Conservation (phyloP, 1,140 invertebrate genomes). For the Neodiprion fabricii region DNA sequence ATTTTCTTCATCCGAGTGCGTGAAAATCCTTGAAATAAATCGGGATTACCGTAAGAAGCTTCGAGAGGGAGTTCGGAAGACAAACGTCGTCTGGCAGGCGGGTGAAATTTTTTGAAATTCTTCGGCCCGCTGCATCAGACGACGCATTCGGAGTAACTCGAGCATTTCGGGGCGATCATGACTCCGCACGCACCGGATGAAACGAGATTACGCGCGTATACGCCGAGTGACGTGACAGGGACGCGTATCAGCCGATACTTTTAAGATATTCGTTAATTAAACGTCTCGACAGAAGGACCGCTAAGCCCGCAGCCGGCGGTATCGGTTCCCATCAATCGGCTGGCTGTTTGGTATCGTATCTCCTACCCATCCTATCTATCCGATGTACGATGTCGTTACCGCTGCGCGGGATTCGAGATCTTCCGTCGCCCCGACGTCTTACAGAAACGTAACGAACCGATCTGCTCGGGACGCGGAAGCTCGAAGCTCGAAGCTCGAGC, state of each 20-base stretch:
- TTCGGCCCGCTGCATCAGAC: no score
- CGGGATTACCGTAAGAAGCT: no score
- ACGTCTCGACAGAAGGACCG: neutral
- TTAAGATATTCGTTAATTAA: slow-evolving; percentile 5
- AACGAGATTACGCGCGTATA: no score
- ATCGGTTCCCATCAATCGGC: neutral
- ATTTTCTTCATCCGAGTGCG: no score
- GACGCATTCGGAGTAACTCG: no score
- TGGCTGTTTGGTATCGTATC: neutral
- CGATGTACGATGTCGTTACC: neutral
- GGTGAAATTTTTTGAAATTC: no score
- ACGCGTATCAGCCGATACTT: neutral
- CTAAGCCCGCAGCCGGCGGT: neutral
- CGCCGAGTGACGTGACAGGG: neutral
- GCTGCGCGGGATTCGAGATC: neutral
- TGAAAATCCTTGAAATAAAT: no score
- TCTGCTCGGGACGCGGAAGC: neutral
- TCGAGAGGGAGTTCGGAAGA: no score
- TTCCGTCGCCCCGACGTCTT: neutral
- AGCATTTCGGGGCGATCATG: no score
- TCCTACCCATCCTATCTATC: neutral
- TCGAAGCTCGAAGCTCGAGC: neutral
- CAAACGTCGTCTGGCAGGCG: no score
- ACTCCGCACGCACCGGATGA: no score
- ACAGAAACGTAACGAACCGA: neutral